A percentile compares a stretch with the other conserved stretches of the same genome.
Evolutionary conservation across 2,888 invertebrate species (phyloP).

Genomic region (Callosobruchus maculatus): DNA sequence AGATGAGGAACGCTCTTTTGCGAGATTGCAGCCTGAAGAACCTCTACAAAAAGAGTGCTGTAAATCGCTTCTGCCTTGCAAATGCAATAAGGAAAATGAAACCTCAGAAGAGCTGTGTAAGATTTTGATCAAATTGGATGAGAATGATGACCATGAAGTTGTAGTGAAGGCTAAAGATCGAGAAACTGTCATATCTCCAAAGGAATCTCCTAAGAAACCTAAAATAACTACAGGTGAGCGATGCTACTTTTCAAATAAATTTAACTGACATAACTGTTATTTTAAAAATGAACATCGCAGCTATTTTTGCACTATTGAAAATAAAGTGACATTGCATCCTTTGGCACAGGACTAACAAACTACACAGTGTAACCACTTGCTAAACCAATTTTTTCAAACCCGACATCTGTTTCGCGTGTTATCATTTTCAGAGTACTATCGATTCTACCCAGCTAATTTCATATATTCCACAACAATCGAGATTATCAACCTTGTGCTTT

Average conservation of each 20-base stretch:
- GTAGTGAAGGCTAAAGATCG: slow-evolving; percentile 19
- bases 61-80: slow-evolving; percentile 20
- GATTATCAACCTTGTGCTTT: too few relatives aligned
- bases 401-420: too few relatives aligned
- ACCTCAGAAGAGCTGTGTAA: slow-evolving; percentile 37
- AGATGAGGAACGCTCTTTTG: background rate
- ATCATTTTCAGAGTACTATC: too few relatives aligned
- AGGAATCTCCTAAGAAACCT: background rate
- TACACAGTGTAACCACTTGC: too few relatives aligned
- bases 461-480: too few relatives aligned
- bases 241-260: background rate
- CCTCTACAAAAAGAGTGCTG: slow-evolving; percentile 4
- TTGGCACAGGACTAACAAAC: too few relatives aligned
- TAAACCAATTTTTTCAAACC: too few relatives aligned
- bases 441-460: too few relatives aligned
- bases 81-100: slow-evolving; percentile 24
- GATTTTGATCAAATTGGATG: slow-evolving; percentile 43
- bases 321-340: too few relatives aligned
- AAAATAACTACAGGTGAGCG: background rate
- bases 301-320: too few relatives aligned
- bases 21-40: background rate
- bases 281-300: too few relatives aligned
- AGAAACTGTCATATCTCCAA: background rate
- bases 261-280: too few relatives aligned
- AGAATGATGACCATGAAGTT: slow-evolving; percentile 36